phyloP scores from a whole-genome alignment of 2,797 vertebrate species.

The Arrhamphus sclerolepis region DNA sequence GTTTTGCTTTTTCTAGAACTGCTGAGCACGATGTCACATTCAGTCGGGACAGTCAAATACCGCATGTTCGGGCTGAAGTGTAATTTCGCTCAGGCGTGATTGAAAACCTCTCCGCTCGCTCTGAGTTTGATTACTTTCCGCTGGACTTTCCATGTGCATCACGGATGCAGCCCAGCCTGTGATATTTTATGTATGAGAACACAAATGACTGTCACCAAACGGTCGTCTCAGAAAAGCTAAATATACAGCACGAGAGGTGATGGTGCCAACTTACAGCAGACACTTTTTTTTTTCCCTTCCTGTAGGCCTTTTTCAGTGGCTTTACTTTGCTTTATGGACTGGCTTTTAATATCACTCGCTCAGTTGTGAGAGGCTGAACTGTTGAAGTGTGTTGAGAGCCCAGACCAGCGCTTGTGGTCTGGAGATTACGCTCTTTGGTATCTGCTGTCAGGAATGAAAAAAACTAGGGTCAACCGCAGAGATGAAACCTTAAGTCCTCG shows the following conservation, averaged over 20 bases:
- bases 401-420: neutral
- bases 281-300: slow-evolving; percentile 6
- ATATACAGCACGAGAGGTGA: slow-evolving; percentile 13
- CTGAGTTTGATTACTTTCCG: slow-evolving; percentile 48
- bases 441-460: slow-evolving; percentile 19
- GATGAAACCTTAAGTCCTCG: slow-evolving; percentile 12
- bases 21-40: slow-evolving; percentile 29
- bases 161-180: slow-evolving; percentile 12
- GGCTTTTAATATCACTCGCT: neutral
- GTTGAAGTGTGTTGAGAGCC: neutral
- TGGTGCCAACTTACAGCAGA: neutral
- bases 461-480: slow-evolving; percentile 7
- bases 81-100: slow-evolving; percentile 41
- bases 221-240: slow-evolving; percentile 12
- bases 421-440: neutral
- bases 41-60: neutral
- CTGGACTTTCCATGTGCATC: slow-evolving; percentile 19
- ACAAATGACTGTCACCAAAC: slow-evolving; percentile 36
- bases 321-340: slow-evolving; percentile 1
- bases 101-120: slow-evolving; percentile 43
- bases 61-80: slow-evolving; percentile 9
- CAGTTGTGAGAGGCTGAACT: neutral
- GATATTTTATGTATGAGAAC: slow-evolving; percentile 50
- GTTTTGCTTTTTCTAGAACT: slow-evolving; percentile 25
- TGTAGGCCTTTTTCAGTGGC: neutral